Conservation (phyloP, 2,888 invertebrate genomes). For the Scaptomyza polygonia region DNA sequence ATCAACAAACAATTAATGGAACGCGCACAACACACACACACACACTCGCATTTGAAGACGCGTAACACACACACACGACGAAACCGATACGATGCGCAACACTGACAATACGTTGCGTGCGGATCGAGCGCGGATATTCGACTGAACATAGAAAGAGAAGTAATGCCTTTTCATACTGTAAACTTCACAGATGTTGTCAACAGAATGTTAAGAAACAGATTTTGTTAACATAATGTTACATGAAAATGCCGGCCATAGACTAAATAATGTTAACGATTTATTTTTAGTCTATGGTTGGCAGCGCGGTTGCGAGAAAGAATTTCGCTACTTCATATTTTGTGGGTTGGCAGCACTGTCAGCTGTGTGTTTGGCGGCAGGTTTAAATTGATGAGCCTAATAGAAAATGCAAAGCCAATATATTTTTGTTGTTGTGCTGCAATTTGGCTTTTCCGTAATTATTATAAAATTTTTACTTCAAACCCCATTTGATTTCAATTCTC, state of each 20-base stretch:
- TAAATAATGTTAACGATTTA: too few relatives aligned
- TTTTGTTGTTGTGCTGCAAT: neutral
- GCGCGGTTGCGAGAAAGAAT: neutral
- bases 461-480: neutral
- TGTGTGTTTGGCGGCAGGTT: conserved; percentile 4
- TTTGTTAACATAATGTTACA: neutral
- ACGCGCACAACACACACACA: conserved; percentile 31
- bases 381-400: neutral
- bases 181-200: neutral
- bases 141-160: conserved; percentile 30
- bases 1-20: conserved; percentile 54
- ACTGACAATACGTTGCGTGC: conserved; percentile 29
- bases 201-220: conserved; percentile 1
- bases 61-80: conserved; percentile 49
- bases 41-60: conserved; percentile 35
- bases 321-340: neutral
- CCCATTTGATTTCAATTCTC: neutral
- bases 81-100: conserved; percentile 43
- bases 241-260: too few relatives aligned
- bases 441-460: neutral
- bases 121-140: conserved; percentile 42
- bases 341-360: neutral
- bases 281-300: too few relatives aligned
- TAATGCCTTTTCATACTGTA: conserved; percentile 12
- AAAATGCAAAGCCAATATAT: neutral